phyloP scores from a whole-genome alignment of 1,140 invertebrate genomes.

The Drosophila nigromelanica region DNA sequence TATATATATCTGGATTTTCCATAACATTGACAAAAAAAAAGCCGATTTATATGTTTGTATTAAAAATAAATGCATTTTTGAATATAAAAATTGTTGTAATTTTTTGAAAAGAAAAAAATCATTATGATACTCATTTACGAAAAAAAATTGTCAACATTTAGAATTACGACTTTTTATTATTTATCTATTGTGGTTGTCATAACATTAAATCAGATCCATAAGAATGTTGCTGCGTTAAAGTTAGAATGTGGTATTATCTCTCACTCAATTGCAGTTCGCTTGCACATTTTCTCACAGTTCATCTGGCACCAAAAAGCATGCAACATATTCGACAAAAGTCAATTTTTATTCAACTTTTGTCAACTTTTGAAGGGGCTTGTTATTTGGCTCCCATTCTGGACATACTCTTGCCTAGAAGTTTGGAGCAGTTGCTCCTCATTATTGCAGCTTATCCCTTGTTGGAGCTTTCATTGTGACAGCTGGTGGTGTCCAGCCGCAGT shows the following conservation, averaged over 20 bases:
- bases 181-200: too few species aligned
- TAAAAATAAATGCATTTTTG: too few species aligned
- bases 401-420: background rate
- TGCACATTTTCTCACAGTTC: background rate
- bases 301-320: background rate
- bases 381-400: background rate
- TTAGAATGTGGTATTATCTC: background rate
- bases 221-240: background rate
- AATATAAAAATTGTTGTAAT: too few species aligned
- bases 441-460: background rate
- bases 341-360: background rate
- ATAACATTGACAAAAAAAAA: too few species aligned
- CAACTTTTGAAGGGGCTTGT: background rate
- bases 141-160: too few species aligned
- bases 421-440: background rate
- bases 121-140: too few species aligned
- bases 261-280: too few species aligned
- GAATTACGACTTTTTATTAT: too few species aligned
- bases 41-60: too few species aligned
- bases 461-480: background rate
- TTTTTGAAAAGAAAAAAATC: too few species aligned
- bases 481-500: conserved; percentile 30
- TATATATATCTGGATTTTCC: too few species aligned
- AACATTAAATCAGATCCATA: too few species aligned
- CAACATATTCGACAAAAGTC: background rate